These are phyloP conservation scores for Phrynosoma platyrhinos DNA, from an alignment of 2,113 vertebrate species.

Conservation along the genomic window DNA sequence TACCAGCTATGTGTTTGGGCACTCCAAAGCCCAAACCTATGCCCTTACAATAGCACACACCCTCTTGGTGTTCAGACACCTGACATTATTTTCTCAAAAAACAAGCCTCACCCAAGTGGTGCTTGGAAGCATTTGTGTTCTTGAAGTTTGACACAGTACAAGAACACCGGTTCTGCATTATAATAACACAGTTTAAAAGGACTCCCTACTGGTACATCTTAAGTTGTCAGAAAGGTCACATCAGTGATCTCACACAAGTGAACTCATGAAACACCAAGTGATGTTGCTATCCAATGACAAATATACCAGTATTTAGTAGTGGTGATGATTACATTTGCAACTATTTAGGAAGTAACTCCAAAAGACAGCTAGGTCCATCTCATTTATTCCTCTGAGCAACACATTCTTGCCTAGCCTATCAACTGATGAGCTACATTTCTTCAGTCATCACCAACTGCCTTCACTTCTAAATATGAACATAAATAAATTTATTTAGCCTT, in stretches of 20 bases:
- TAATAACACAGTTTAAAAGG: fast-evolving
- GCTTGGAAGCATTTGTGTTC: conserved; percentile 29
- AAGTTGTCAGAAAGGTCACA: background rate
- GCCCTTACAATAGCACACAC: conserved; percentile 68
- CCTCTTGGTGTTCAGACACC: conserved; percentile 74
- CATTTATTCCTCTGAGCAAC: background rate
- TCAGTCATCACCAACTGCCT: background rate
- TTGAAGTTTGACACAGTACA: background rate
- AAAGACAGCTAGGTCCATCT: background rate
- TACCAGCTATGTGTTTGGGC: conserved; percentile 78
- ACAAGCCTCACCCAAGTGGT: conserved; percentile 54
- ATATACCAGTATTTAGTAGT: background rate
- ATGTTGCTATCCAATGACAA: background rate
- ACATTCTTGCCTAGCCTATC: background rate
- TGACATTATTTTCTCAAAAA: conserved; percentile 70
- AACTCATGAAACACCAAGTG: background rate
- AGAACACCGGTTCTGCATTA: too few relatives aligned
- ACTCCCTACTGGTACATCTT: background rate
- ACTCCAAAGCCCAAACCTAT: conserved; percentile 61
- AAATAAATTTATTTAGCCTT: background rate
- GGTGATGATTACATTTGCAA: background rate
- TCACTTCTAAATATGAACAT: background rate
- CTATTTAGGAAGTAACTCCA: background rate
- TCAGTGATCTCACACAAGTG: background rate
- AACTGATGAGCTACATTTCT: background rate